Conservation (phyloP, 2,888 invertebrate species). For the Piscicola geometra region DNA sequence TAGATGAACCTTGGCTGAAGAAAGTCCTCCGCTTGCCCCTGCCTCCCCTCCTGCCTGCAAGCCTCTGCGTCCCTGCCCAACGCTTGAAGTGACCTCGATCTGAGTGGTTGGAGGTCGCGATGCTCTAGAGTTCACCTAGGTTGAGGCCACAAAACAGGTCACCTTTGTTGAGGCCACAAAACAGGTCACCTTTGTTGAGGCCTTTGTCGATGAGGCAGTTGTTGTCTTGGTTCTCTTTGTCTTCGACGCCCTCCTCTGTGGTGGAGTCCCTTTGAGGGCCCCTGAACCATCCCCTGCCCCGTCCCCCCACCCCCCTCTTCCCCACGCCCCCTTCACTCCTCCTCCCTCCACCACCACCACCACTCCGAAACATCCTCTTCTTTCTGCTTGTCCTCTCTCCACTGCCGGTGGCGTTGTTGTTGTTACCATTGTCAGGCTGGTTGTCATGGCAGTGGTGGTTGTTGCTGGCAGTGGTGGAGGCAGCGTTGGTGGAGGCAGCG, state of each 20-base stretch:
- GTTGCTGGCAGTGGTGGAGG: constrained; percentile 31
- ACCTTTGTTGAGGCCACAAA: too few species aligned
- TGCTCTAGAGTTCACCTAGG: too few species aligned
- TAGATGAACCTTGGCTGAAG: constrained; percentile 12
- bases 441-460: not conserved
- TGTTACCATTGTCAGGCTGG: not conserved
- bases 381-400: constrained; percentile 50
- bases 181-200: constrained; percentile 5
- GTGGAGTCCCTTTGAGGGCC: not conserved
- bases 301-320: not conserved
- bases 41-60: not conserved
- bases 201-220: constrained; percentile 1
- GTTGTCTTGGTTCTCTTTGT: constrained; percentile 9
- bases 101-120: too few species aligned
- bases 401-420: constrained; percentile 6
- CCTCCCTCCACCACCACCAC: constrained; percentile 51
- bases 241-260: constrained; percentile 11
- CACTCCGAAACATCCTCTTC: constrained; percentile 29
- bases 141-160: too few species aligned
- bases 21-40: not conserved
- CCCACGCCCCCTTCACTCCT: not conserved
- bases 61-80: not conserved
- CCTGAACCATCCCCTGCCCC: not conserved
- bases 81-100: not conserved
- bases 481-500: constrained; percentile 8